Evolutionary conservation across 1,140 invertebrate species (phyloP).

Genomic region (Cryptotermes secundus): DNA sequence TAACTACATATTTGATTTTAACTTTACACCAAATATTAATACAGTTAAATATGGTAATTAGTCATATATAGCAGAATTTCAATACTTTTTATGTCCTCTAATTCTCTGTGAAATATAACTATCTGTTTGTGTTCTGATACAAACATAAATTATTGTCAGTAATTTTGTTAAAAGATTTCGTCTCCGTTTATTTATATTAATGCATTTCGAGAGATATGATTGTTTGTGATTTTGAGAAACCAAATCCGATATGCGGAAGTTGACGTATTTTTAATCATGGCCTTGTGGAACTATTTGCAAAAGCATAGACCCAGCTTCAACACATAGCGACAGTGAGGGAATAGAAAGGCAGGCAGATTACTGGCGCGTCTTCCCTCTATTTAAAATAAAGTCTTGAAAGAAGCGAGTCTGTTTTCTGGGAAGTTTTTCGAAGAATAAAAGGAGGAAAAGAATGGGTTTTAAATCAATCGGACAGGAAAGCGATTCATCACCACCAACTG

Average conservation of each 20-base stretch:
- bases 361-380: background rate
- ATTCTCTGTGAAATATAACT: no score
- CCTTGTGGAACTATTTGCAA: background rate
- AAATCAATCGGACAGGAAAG: constrained; percentile 28
- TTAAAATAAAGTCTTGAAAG: constrained; percentile 10
- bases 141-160: no score
- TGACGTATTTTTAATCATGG: background rate
- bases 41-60: no score
- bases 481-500: constrained; percentile 26
- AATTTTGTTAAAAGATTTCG: no score
- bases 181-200: background rate
- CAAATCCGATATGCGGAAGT: background rate
- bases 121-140: no score
- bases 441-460: constrained; percentile 1
- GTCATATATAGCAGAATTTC: no score
- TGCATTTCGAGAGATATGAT: background rate
- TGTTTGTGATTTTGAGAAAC: background rate
- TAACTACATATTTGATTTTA: no score
- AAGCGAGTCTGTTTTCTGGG: background rate
- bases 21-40: no score
- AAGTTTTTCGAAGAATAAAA: background rate
- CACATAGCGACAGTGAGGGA: background rate
- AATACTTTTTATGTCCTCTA: no score
- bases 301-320: no score
- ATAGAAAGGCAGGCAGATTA: background rate